Conservation (phyloP, 2,113 vertebrate genomes). For the Grantiella picta region DNA sequence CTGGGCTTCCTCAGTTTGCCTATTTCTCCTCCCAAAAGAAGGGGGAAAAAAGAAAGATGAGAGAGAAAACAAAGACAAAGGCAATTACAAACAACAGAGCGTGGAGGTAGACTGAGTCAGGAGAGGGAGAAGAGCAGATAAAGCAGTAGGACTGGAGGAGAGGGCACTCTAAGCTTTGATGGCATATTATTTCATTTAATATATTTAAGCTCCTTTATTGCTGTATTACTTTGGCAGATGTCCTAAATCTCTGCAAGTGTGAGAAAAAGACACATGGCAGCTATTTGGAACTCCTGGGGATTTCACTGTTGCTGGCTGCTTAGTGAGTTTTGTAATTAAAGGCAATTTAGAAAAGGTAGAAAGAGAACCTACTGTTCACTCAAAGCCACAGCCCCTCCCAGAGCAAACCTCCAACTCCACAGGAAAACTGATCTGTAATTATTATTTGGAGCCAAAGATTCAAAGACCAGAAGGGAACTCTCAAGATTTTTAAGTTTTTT, state of each 20-base stretch:
- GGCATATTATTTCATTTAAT: not conserved
- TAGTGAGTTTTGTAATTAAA: slow-evolving; percentile 28
- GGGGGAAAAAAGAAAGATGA: not conserved
- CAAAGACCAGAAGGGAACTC: not conserved
- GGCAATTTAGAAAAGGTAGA: slow-evolving; percentile 38
- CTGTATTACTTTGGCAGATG: not conserved
- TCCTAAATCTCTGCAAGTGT: slow-evolving; percentile 14
- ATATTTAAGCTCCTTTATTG: slow-evolving; percentile 12
- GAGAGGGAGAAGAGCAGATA: not conserved
- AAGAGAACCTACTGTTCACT: not conserved
- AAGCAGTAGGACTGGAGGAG: not conserved
- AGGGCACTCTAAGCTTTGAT: not conserved
- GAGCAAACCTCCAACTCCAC: not conserved
- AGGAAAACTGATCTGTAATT: not conserved
- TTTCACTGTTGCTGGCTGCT: slow-evolving; percentile 1
- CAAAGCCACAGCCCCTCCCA: slow-evolving; percentile 2
- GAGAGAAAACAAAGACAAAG: not conserved
- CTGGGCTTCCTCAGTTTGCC: not conserved
- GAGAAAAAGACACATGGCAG: slow-evolving; percentile 28
- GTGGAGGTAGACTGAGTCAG: not conserved
- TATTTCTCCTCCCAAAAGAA: not conserved
- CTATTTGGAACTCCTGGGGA: slow-evolving; percentile 25
- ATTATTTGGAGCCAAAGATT: not conserved
- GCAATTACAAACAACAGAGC: not conserved
- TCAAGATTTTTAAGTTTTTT: not conserved